Conservation (phyloP, 1,140 invertebrate species). For the Littorina saxatilis region DNA sequence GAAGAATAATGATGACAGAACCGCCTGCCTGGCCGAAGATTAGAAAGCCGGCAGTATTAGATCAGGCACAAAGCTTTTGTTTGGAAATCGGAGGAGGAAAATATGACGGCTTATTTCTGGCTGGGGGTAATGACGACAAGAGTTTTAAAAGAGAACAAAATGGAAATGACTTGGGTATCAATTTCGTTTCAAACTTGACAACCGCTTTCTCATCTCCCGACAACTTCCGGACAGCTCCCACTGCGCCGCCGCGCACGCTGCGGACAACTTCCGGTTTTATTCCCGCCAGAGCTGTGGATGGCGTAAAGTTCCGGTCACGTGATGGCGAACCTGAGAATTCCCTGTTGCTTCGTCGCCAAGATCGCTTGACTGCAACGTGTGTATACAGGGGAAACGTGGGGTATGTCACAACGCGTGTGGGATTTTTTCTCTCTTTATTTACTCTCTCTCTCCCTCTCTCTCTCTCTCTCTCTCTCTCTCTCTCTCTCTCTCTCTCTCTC, state of each 20-base stretch:
- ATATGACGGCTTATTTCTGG: constrained; percentile 7
- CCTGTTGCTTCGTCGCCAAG: too few relatives aligned
- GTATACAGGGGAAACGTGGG: too few relatives aligned
- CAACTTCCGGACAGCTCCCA: constrained; percentile 1
- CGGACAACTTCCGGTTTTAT: constrained; percentile 21
- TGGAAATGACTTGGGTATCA: constrained; percentile 22
- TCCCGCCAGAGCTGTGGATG: constrained; percentile 17
- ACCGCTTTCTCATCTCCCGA: constrained; percentile 19
- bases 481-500: neutral
- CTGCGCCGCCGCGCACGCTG: neutral
- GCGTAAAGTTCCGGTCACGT: constrained; percentile 11
- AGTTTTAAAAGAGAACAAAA: constrained; percentile 17
- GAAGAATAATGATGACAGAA: neutral
- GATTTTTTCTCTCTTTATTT: too few relatives aligned
- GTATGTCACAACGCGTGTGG: too few relatives aligned
- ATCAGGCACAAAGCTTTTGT: neutral
- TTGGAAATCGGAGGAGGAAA: constrained; percentile 9
- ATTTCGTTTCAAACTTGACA: constrained; percentile 14
- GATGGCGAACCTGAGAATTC: constrained; percentile 10
- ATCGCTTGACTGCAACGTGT: constrained; percentile 5
- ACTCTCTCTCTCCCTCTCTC: constrained; percentile 17
- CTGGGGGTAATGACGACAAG: neutral
- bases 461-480: constrained; percentile 31
- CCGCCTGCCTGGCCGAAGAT: neutral
- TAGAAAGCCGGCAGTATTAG: neutral